Evolutionary conservation across 2,797 vertebrate species (phyloP).

Genomic region (Poecilia wingei): DNA sequence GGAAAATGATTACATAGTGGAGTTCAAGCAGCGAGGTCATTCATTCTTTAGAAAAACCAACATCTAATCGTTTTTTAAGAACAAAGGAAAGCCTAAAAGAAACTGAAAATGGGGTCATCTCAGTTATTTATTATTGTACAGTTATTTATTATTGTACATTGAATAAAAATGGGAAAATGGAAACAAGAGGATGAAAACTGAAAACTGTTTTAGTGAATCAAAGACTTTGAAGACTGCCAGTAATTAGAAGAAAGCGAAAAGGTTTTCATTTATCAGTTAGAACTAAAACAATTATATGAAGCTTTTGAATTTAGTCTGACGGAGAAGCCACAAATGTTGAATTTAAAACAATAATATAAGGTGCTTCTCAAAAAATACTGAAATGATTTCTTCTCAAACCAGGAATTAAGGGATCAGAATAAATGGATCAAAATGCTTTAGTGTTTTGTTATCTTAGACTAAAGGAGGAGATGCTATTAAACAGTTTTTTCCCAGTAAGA

Average conservation of each 20-base stretch:
- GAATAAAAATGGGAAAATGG: neutral
- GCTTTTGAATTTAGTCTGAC: neutral
- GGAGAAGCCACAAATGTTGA: too few species aligned
- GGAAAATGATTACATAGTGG: neutral
- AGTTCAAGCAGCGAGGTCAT: neutral
- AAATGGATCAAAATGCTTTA: too few species aligned
- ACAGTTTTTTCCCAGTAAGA: neutral
- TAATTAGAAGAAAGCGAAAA: neutral
- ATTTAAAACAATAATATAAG: neutral
- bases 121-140: neutral
- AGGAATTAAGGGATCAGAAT: too few species aligned
- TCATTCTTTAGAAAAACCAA: neutral
- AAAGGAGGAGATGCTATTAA: neutral
- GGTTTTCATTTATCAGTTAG: neutral
- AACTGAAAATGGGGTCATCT: neutral
- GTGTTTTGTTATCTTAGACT: neutral
- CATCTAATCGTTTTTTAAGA: neutral
- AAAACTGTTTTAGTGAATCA: neutral
- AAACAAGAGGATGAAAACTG: neutral
- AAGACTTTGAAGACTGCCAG: neutral
- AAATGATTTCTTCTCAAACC: neutral
- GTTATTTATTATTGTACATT: neutral
- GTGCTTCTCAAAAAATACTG: neutral
- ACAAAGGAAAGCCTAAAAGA: too few species aligned
- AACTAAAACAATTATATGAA: neutral